Base-by-base conservation (phyloP, 2,888 invertebrate species). In the Epiblema foenella region DNA sequence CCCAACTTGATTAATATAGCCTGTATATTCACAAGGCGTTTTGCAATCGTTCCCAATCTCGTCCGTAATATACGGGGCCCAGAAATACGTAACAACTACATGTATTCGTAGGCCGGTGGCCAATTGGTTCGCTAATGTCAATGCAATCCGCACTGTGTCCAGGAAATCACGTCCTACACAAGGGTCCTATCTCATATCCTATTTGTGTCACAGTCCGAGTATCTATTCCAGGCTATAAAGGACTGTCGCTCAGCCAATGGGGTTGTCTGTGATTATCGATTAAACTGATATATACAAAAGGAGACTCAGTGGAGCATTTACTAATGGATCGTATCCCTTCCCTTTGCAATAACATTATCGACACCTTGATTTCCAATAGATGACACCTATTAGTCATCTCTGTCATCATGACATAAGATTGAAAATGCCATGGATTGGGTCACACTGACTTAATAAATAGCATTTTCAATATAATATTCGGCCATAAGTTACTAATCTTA, bases 141-240 rank as follows among this genome's bases (percentile, higher is more conserved):
- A 46, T n/a, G 46, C 46, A n/a, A 46, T n/a, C n/a, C n/a, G 12
- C n/a, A n/a, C 8, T 46, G 46, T 46, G 46, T 17, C 17, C 46
- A 18, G 51, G 63, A 63, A 37, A 37, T 51, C 37, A 63, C 33
- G 29, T 33, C 17, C 60, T 3, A 18, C 15, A 51, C 51, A 49
- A 33, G 12, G 42, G 15, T 49, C 37, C 37, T 63, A 52, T 63
- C 51, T 62, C 62, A 51, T 62, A 62, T 62, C 62, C 51, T 62
- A 62, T 46, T 60, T 60, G 49, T 49, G 49, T 39, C 37, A 29
- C n/a, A 51, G 49, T 18, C 62, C 18, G 33, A 0, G 18, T 33
- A 17, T 51, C 33, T 33, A 18, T 60, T 15, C 15, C 8, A 24
- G 59, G 18, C 18, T 7, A 24, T 29, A 2, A 17, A 5, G 10